Base-by-base conservation (phyloP, 2,113 vertebrate species). In the Budorcas taxicolor region DNA sequence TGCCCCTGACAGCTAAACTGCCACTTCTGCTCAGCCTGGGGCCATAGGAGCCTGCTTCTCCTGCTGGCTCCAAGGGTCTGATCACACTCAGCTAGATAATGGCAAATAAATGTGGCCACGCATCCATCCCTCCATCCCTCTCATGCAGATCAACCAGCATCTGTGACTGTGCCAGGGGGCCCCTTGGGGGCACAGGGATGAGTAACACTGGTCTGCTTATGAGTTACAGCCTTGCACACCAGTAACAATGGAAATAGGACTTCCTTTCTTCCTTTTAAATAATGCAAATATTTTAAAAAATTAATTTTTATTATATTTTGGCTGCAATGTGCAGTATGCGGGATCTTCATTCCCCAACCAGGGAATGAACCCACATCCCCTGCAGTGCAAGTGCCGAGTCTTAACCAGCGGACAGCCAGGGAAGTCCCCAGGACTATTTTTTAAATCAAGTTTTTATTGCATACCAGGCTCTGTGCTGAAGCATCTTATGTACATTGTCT, bases 291-390 rank as follows among this genome's bases (percentile, higher is more conserved):
- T 71, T 71, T 71, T 6, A 1, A 0, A 11, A n/a, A 64, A 40
- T 71, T 71, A 71, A 40, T 40, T 40, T 71, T 71, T 21, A 6
- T 71, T 71, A 40, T 71, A 71, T 71, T 71, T 71, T 40, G n/a
- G 67, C 67, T 40, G 67, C n/a, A 71, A n/a, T 71, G 19, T 5
- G 10, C n/a, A 40, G 19, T 40, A 40, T 23, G n/a, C 0, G 0
- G 19, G 67, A 71, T 71, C 67, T 71, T 40, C n/a, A 36, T 36
- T 71, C 67, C n/a, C 67, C 19, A 40, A 10, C 10, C 10, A 71
- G 67, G 67, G 67, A 71, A 71, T 40, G 67, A 71, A 71, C n/a
- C 19, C n/a, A 71, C n/a, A 40, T 11, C n/a, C n/a, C n/a, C n/a
- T 71, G 67, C n/a, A 40, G 67, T 12, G n/a, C n/a, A 71, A 71